Percentiles rank a stretch among this genome's conserved stretches.
Evolutionary conservation across 2,797 vertebrate genomes (phyloP).

Genomic region (Pteronotus mesoamericanus): DNA sequence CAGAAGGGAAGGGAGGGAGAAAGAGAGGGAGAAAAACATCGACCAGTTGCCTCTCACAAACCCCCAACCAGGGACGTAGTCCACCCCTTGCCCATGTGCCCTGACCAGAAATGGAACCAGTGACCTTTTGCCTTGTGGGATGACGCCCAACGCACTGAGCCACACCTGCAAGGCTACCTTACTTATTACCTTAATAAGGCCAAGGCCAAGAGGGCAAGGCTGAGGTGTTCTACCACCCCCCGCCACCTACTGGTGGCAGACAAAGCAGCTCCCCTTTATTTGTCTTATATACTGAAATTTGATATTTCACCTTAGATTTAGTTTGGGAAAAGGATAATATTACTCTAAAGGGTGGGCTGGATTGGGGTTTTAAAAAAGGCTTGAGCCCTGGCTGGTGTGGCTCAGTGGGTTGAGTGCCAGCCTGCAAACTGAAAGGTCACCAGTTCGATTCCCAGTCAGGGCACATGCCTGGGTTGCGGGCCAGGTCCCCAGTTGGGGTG

Average conservation of each 20-base stretch:
- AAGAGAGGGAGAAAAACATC: background rate
- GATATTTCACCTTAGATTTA: background rate
- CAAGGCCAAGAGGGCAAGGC: background rate
- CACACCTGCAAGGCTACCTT: background rate
- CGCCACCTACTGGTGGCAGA: background rate
- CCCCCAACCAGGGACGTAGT: too few species aligned
- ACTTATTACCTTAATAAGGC: background rate
- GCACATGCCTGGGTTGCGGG: background rate
- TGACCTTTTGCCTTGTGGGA: background rate
- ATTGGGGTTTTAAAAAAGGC: background rate
- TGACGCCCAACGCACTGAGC: background rate
- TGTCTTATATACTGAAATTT: background rate
- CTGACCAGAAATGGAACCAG: background rate
- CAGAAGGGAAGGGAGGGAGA: background rate
- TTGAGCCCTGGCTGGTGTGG: background rate
- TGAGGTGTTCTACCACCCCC: background rate
- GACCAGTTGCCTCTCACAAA: too few species aligned
- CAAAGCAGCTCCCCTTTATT: background rate
- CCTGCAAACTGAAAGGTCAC: background rate
- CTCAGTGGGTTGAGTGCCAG: background rate
- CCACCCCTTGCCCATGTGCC: too few species aligned
- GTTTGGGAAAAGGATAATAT: constrained; percentile 8
- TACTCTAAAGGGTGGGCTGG: background rate
- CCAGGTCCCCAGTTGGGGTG: background rate
- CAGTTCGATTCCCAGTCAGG: background rate